phyloP scores from a whole-genome alignment of 2,797 vertebrate genomes.

The Chaenodraco wilsoni region DNA sequence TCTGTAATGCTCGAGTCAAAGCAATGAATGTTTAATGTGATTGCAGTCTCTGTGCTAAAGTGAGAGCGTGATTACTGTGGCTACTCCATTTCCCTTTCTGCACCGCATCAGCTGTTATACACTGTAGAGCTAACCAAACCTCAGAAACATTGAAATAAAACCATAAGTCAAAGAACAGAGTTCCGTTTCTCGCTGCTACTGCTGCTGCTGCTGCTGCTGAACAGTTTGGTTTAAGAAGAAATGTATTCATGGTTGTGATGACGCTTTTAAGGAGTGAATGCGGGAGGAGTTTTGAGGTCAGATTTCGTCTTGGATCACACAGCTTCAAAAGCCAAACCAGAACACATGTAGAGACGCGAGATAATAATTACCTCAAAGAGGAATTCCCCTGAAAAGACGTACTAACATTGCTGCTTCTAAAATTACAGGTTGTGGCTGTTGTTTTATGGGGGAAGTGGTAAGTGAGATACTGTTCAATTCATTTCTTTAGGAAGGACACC shows the following conservation, averaged over 20 bases:
- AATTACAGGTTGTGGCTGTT: conserved; percentile 7
- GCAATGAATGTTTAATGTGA: conserved; percentile 49
- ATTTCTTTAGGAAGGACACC: not conserved
- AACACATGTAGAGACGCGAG: conserved; percentile 23
- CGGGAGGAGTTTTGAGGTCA: conserved; percentile 17
- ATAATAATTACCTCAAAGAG: conserved; percentile 14
- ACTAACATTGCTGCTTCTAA: not conserved
- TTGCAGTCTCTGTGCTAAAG: conserved; percentile 10
- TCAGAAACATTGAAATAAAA: conserved; percentile 38
- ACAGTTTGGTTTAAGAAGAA: conserved; percentile 9
- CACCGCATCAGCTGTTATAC: not conserved
- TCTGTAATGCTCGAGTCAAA: conserved; percentile 30
- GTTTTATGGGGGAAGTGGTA: not conserved
- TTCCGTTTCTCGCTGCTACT: not conserved
- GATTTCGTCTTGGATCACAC: conserved; percentile 21
- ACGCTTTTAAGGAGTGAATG: conserved; percentile 3
- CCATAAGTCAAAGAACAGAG: conserved; percentile 21
- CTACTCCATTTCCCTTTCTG: conserved; percentile 29
- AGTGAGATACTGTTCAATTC: not conserved
- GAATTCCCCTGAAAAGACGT: conserved; percentile 13
- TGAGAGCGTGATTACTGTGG: conserved; percentile 27
- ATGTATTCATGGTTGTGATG: conserved; percentile 14
- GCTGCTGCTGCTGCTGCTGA: conserved; percentile 6
- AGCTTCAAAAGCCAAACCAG: conserved; percentile 36
- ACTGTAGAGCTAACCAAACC: conserved; percentile 11